Base-by-base conservation (phyloP, 2,113 vertebrate genomes). In the Lophura nycthemera region DNA sequence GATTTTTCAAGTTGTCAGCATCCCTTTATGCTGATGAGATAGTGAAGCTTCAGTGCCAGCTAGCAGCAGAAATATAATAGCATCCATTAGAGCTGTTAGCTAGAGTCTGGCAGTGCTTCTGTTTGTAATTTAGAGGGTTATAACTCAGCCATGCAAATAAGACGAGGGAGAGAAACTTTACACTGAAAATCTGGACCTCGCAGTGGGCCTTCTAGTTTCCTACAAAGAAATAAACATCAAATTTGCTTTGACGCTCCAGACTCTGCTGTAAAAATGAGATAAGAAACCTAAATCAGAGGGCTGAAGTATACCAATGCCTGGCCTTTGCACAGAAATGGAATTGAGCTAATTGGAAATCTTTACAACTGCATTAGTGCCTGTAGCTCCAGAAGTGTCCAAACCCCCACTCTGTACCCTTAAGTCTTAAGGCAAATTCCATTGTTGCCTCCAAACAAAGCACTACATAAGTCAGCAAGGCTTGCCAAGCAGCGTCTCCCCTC, bases 21-120 rank as follows among this genome's bases (percentile, higher is more conserved):
- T 88, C n/a, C 88, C 79, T 95, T 94, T 93, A 91, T 92, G 94
- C 88, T 82, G 95, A 94, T 89, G 87, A 93, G 94, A 65, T 54
- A 79, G 81, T 70, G 88, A 89, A 83, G 67, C 90, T 22, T 84
- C 87, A 74, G 82, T 93, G 92, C 90, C 95, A 94, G 11, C 66
- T n/a, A 71, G 84, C 72, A 88, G 88, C 65, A 94, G 84, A 93
- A 95, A 95, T 85, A 92, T 57, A 97, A 94, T 75, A 80, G 93
- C 82, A 94, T 86, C 93, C 89, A 85, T 95, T 95, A 95, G 92
- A 85, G 83, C 82, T 89, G 93, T 92, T 84, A 93, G 83, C 88
- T 82, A 42, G 84, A 96, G 81, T 43, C 92, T 93, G 94, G 76
- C 79, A 75, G 69, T 11, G 76, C 70, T 94, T 94, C 92, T 94